Evolutionary conservation across 2,113 vertebrate genomes (phyloP), one percentile per base, ranked within the genome.

Genomic region (Orycteropus afer): DNA sequence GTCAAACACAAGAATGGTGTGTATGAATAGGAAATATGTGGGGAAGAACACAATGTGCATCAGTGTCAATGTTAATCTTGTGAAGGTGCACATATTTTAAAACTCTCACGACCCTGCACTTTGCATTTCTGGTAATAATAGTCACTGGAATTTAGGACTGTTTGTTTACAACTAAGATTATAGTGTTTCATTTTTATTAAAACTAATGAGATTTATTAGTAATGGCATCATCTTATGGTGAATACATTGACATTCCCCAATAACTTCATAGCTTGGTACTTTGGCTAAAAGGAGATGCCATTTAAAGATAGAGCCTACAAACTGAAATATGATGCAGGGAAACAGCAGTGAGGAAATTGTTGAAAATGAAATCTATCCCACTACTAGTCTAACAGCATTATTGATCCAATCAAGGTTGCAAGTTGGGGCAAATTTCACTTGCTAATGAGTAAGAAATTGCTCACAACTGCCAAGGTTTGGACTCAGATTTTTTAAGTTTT

Each of bases 381-480:
- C 55, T 15, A n/a, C 14, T 51, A 37, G 57, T 86, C 53, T 73
- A 91, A 42, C 7, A 82, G 83, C 90, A 86, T 91, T 97, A 96
- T 14, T 59, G 71, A 94, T 89, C 29, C 92, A 97, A 96, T 96
- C 84, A 86, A 92, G 55, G 89, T 79, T 80, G 23, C n/a, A 97
- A 88, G 96, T 92, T 92, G 80, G 89, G 69, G 63, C 65, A 95
- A 95, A 96, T 95, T 98, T 97, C 22, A 96, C 49, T 32, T 95
- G 80, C 85, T 92, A 95, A 96, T 14, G 47, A 67, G 93, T 90
- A 96, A 51, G 87, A n/a, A n/a, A n/a, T 89, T 80, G 51, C 45
- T 92, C 32, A 92, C 76, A 92, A 91, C 89, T 86, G 37, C 25
- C 61, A 93, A 96, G 81, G 86, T 90, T 95, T 79, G 86, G 94